Evolutionary conservation across 1,140 invertebrate genomes (phyloP).

Genomic region (Pentalonia nigronervosa): DNA sequence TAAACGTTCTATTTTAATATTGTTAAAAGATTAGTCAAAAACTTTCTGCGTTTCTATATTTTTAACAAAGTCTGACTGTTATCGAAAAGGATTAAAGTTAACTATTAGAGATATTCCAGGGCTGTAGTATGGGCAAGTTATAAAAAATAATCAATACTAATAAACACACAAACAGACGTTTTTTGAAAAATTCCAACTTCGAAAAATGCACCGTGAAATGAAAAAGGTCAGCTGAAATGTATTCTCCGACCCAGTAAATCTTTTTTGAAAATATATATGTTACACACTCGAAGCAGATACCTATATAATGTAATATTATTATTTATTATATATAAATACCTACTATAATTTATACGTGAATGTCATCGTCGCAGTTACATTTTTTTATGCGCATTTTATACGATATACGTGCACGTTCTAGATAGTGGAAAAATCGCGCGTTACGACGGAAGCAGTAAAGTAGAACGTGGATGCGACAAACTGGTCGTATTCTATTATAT

Average conservation of each 20-base stretch:
- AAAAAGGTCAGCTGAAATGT: not conserved
- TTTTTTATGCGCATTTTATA: slow-evolving; percentile 16
- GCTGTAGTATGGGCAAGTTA: not conserved
- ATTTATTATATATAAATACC: not conserved
- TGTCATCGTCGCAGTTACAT: not conserved
- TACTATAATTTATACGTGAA: slow-evolving; percentile 1
- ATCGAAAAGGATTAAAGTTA: not conserved
- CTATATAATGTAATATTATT: not conserved
- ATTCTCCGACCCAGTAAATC: slow-evolving; percentile 3
- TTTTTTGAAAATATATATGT: not conserved
- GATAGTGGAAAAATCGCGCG: not conserved
- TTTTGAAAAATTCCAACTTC: not conserved
- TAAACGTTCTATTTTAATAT: not conserved
- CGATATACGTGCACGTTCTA: not conserved
- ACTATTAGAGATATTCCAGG: not conserved
- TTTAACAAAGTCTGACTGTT: not conserved
- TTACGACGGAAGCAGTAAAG: not conserved
- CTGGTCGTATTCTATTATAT: not conserved
- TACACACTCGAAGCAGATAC: not conserved
- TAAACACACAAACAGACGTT: not conserved
- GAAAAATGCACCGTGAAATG: not conserved
- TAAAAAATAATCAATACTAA: not conserved
- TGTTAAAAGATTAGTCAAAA: not conserved
- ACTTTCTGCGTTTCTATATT: not conserved
- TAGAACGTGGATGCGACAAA: not conserved